phyloP scores from a whole-genome alignment of 2,797 vertebrate species.

The Xiphophorus birchmanni region DNA sequence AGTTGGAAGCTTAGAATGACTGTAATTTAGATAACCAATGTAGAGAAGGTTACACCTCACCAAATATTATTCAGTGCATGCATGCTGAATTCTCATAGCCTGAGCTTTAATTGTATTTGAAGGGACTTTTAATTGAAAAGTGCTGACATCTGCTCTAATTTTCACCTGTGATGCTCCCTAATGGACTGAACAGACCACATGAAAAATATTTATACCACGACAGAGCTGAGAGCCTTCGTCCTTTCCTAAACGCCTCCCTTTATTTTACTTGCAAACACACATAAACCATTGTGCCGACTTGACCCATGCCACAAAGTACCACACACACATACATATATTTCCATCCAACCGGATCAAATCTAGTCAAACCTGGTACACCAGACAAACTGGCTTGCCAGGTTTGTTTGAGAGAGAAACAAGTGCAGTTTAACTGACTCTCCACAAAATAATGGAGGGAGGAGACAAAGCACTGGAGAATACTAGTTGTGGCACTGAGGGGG shows the following conservation, averaged over 20 bases:
- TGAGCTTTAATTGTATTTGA: constrained; percentile 5
- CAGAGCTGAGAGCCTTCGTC: constrained; percentile 29
- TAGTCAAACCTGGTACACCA: constrained; percentile 65
- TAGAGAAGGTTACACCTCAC: constrained; percentile 2
- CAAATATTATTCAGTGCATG: background rate
- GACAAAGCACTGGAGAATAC: constrained; percentile 46
- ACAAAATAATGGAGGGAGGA: constrained; percentile 54
- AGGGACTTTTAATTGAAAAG: background rate
- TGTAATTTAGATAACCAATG: background rate
- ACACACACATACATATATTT: constrained; percentile 56
- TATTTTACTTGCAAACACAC: constrained; percentile 31
- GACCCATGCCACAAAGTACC: constrained; percentile 30
- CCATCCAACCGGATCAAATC: constrained; percentile 58
- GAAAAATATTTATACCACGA: constrained; percentile 69
- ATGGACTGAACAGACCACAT: constrained; percentile 60
- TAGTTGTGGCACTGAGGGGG: constrained; percentile 42
- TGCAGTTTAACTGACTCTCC: constrained; percentile 65
- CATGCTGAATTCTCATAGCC: background rate
- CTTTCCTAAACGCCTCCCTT: constrained; percentile 15
- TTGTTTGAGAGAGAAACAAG: constrained; percentile 31
- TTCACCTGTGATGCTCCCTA: constrained; percentile 27
- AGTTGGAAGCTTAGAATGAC: constrained; percentile 1
- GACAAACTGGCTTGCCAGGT: constrained; percentile 27
- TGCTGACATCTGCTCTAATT: constrained; percentile 48
- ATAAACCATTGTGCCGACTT: constrained; percentile 20